These are phyloP conservation scores for Wiebesia pumilae DNA, from an alignment of 1,140 invertebrate species.

Conservation along the genomic window DNA sequence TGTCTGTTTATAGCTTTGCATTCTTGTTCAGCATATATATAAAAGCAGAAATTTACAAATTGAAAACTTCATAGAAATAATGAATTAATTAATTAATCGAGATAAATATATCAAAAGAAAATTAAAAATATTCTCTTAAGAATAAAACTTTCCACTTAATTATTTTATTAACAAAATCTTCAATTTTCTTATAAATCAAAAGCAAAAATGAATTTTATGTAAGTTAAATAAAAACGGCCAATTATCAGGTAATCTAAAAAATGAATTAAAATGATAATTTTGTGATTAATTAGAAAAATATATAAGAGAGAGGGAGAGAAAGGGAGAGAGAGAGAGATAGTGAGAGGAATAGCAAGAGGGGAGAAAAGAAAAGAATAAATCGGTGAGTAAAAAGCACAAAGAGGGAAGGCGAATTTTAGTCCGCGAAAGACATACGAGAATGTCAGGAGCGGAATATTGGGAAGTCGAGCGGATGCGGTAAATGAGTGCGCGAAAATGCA, in stretches of 20 bases:
- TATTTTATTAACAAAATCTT: too few species aligned
- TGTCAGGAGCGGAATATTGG: constrained; percentile 55
- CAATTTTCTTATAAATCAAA: too few species aligned
- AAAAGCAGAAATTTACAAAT: too few species aligned
- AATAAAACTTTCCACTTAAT: too few species aligned
- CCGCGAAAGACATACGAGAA: constrained; percentile 52
- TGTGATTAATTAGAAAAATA: not conserved
- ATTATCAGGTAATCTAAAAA: not conserved
- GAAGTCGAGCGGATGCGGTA: constrained; percentile 32
- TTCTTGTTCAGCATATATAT: too few species aligned
- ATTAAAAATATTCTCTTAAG: too few species aligned
- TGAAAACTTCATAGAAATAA: too few species aligned
- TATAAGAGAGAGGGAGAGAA: not conserved
- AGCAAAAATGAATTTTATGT: too few species aligned
- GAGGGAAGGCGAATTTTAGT: constrained; percentile 56
- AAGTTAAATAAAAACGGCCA: not conserved
- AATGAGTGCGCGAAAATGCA: constrained; percentile 41
- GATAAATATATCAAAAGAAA: too few species aligned
- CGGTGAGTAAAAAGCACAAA: constrained; percentile 18
- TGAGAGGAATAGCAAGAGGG: not conserved
- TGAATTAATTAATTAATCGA: too few species aligned
- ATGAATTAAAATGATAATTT: constrained; percentile 1
- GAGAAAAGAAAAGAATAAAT: constrained; percentile 4
- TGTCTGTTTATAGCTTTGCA: too few species aligned
- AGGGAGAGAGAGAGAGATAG: not conserved